Percentiles rank a stretch among this genome's conserved stretches.
Evolutionary conservation across 2,113 vertebrate species (phyloP).

Genomic region (Ptilorrhoa leucosticta): DNA sequence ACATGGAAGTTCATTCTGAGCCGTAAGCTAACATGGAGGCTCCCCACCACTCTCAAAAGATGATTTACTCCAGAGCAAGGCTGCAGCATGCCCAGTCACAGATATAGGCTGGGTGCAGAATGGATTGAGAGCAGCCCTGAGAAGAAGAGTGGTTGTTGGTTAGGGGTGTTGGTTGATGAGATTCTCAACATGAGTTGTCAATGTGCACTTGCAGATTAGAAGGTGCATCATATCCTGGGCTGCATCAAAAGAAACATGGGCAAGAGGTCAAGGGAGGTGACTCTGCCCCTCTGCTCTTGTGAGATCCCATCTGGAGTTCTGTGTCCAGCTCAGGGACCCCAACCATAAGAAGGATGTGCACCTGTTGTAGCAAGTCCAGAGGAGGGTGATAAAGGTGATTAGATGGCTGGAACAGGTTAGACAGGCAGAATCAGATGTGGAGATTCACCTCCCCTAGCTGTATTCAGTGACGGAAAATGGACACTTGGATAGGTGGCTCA

Average conservation of each 20-base stretch:
- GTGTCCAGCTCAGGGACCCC: not conserved
- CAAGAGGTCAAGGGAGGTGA: not conserved
- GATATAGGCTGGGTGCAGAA: not conserved
- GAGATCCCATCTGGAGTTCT: not conserved
- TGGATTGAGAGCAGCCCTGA: not conserved
- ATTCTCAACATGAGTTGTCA: not conserved
- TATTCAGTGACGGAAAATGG: not conserved
- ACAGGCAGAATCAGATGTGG: not conserved
- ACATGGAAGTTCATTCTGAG: not conserved
- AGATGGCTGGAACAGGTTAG: not conserved
- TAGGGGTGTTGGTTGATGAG: not conserved
- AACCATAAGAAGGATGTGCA: not conserved
- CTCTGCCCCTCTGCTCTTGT: not conserved
- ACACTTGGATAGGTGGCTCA: not conserved
- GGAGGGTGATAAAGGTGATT: not conserved
- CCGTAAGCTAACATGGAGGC: rapidly evolving
- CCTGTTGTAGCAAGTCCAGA: not conserved
- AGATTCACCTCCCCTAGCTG: not conserved
- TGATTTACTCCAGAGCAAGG: not conserved
- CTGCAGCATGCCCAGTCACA: not conserved
- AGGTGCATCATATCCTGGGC: too few relatives aligned
- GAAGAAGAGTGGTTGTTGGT: not conserved
- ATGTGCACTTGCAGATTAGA: rapidly evolving
- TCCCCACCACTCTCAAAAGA: not conserved
- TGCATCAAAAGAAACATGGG: not conserved